Base-by-base conservation (phyloP, 2,797 vertebrate genomes). In the Naso thynnoides region DNA sequence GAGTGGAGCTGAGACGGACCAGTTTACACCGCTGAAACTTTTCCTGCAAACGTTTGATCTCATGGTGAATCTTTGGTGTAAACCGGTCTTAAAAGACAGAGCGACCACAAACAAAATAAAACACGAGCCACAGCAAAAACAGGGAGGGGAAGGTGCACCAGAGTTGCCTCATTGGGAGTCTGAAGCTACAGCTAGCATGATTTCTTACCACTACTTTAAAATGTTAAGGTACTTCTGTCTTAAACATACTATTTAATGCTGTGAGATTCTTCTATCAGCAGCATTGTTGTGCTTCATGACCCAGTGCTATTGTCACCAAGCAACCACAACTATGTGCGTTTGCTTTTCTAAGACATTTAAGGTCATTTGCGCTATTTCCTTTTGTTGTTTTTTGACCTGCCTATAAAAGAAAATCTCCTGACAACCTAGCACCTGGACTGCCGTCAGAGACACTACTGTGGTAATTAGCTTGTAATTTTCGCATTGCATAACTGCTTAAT, bases 281-380 rank as follows among this genome's bases (percentile, higher is more conserved):
- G 48, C 55, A 31, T n/a, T 10, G 47, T 33, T 31, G 26, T 45
- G 56, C 4, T 1, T n/a, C 26, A 16, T 44, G 16, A 70, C 53
- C 19, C 5, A 33, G 24, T 23, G 70, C 52, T 45, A 50, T 56
- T n/a, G 81, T 87, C 47, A 61, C 82, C 49, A 55, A 45, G 82
- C 83, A 88, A 88, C 83, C 57, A 48, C 24, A 5, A 23, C n/a
- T 5, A n/a, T 27, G 39, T 53, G 36, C 0, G 0, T 56, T 76
- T 50, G 26, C 50, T 68, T 54, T 57, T 54, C 48, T 48, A 7
- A 62, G 62, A 70, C 73, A 73, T 55, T 54, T 47, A 21, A 59
- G 42, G 64, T 76, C 8, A 69, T 87, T 70, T 82, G 69, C 83
- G 79, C 84, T 42, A 82, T 76, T 78, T 72, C 65, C 55, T 38